Evolutionary conservation across 2,797 vertebrate species (phyloP).

Genomic region (Hafferia zeledoni): DNA sequence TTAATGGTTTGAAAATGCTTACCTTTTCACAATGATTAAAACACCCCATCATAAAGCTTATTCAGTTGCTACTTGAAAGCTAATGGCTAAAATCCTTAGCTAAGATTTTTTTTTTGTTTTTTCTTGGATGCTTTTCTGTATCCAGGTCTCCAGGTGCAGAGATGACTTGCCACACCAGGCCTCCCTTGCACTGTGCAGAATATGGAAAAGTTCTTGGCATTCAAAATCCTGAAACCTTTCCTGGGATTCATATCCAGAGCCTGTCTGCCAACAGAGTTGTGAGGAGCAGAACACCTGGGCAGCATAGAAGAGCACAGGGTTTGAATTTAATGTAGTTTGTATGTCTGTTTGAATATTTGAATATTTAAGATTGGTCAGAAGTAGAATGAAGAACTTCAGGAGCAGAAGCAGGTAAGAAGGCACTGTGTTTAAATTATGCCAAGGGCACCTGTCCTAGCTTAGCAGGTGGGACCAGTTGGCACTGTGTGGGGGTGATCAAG

Average conservation of each 20-base stretch:
- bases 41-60: not conserved
- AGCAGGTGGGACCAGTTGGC: too few relatives aligned
- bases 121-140: not conserved
- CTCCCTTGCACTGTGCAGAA: not conserved
- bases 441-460: too few relatives aligned
- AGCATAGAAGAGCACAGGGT: not conserved
- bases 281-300: not conserved
- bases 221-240: not conserved
- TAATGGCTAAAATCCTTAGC: not conserved
- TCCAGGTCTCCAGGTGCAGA: not conserved
- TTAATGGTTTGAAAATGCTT: not conserved
- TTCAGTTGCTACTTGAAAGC: not conserved
- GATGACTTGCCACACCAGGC: not conserved
- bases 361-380: not conserved
- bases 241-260: not conserved
- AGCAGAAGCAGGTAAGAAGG: not conserved
- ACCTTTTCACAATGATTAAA: slow-evolving; percentile 18
- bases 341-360: not conserved
- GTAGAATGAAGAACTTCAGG: not conserved
- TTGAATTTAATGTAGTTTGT: not conserved
- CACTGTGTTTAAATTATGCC: not conserved
- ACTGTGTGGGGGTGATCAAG: too few relatives aligned
- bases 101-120: not conserved
- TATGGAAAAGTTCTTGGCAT: not conserved
- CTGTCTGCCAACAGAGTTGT: not conserved